Base-by-base conservation (phyloP, 2,113 vertebrate genomes). In the Sylvietta virens region DNA sequence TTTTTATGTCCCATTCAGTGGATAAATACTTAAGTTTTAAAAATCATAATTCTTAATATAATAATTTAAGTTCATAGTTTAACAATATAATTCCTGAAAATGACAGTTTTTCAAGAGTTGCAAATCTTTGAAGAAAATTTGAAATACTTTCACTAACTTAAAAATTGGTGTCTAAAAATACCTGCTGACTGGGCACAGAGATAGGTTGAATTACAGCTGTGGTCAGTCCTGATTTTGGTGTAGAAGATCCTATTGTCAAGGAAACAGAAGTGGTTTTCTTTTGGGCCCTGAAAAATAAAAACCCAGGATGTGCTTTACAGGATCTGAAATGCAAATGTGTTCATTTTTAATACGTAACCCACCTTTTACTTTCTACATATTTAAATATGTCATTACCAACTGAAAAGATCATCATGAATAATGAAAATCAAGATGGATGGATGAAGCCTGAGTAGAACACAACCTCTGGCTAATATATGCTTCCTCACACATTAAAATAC, bases 181-280 rank as follows among this genome's bases (percentile, higher is more conserved):
- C 98, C 98, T 98, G 98, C 15, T 96, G 98, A 90, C 90, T 97
- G 24, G 98, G 98, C 77, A 98, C 94, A 94, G 99, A 99, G 48
- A 99, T 95, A 26, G 99, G 98, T 54, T 99, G 99, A 91, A 99
- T 99, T 95, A 99, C 98, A 57, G 99, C 98, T 61, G 99, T 98
- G 77, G 98, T 99, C 73, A 98, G 98, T 71, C 99, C 98, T 79
- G 98, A 98, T 97, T 99, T 99, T 30, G 99, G 99, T 37, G 99
- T 98, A 28, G 99, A 98, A 8, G 99, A 98, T 74, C 99, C 99
- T 96, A 99, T 99, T 16, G 99, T 99, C 92, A 99, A 97, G 69
- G 99, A 99, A 97, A 99, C 98, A 2, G 99, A 99, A 28, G 99
- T 98, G 11, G 98, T 99, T 98, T 99, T 99, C 98, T 99, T 99